These are phyloP conservation scores for Cyclopterus lumpus DNA, from an alignment of 2,797 vertebrate species.

Conservation along the genomic window DNA sequence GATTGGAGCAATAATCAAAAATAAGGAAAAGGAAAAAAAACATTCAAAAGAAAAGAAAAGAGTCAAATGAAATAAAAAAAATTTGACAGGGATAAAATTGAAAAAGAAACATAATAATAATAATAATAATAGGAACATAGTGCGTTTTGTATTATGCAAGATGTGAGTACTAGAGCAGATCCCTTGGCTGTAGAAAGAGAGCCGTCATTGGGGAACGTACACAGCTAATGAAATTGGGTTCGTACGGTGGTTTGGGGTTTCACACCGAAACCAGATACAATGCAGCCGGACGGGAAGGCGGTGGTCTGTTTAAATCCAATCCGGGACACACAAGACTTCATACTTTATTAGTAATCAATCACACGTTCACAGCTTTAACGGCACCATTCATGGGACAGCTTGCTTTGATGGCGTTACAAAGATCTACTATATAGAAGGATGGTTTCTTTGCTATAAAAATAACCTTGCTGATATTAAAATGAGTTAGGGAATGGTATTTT, in stretches of 20 bases:
- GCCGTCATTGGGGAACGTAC: constrained; percentile 31
- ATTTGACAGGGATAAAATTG: not conserved
- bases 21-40: not conserved
- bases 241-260: constrained; percentile 55
- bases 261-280: constrained; percentile 62
- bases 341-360: not conserved
- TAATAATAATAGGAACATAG: not conserved
- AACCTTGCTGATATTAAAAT: constrained; percentile 10
- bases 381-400: too few species aligned
- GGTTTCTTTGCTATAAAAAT: constrained; percentile 9
- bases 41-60: not conserved
- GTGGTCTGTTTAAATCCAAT: constrained; percentile 20
- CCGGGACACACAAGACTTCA: not conserved
- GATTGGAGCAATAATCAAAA: not conserved
- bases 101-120: not conserved
- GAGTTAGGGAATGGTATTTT: not conserved
- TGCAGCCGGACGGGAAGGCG: constrained; percentile 18
- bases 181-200: not conserved
- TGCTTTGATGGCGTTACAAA: not conserved
- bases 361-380: not conserved
- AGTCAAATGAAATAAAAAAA: not conserved
- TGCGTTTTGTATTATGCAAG: not conserved
- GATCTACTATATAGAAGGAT: not conserved
- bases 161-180: not conserved
- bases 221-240: constrained; percentile 52